Percentiles rank a stretch among this genome's conserved stretches.
phyloP scores from a whole-genome alignment of 1,140 invertebrate species.

The Cherax destructor region DNA sequence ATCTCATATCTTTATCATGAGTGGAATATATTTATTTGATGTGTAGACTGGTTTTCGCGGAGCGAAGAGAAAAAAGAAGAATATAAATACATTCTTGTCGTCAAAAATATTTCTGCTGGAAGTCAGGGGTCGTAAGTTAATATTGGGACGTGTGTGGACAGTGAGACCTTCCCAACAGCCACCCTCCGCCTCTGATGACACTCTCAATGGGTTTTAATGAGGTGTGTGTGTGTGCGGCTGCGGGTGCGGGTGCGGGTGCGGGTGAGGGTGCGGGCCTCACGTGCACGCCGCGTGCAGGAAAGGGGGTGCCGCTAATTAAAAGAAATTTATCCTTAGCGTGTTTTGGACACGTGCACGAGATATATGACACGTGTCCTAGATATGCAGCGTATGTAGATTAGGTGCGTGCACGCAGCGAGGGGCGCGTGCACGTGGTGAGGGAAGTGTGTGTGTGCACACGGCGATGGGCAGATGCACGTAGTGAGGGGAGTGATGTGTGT shows the following conservation, averaged over 20 bases:
- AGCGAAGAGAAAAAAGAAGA: too few species aligned
- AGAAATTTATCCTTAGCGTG: neutral
- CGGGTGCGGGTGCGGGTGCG: neutral
- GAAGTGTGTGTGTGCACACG: neutral
- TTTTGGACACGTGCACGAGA: neutral
- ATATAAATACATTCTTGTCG: too few species aligned
- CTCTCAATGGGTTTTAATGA: conserved; percentile 15
- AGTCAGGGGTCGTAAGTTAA: too few species aligned
- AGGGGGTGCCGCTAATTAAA: neutral
- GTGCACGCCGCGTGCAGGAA: neutral
- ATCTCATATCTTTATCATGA: too few species aligned
- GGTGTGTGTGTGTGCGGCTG: conserved; percentile 3
- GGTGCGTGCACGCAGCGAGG: too few species aligned
- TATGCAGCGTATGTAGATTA: neutral
- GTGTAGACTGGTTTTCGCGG: too few species aligned
- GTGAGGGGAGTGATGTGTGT: neutral
- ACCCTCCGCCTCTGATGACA: neutral
- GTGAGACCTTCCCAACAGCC: neutral
- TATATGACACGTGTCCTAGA: neutral
- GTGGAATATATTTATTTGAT: too few species aligned
- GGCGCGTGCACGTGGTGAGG: neutral
- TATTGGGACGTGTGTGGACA: too few species aligned
- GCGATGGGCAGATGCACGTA: neutral
- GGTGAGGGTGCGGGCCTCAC: neutral
- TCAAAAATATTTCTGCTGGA: neutral